Percentiles rank a stretch among this genome's conserved stretches.
phyloP scores from a whole-genome alignment of 2,113 vertebrate species.

The Larimichthys polyactis region DNA sequence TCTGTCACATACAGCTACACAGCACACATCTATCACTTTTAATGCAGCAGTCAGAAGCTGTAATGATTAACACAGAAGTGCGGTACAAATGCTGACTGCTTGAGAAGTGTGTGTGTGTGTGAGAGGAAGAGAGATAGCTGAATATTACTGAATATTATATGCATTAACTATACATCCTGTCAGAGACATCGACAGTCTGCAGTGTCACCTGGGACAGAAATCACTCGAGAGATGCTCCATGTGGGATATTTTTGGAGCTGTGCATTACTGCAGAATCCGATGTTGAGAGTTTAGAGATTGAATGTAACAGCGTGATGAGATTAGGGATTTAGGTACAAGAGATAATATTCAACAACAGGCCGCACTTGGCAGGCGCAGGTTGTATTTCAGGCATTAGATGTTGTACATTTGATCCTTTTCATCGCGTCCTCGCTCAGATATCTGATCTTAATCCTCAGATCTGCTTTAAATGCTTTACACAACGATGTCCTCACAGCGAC shows the following conservation, averaged over 20 bases:
- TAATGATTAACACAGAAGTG: conserved; percentile 40
- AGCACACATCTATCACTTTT: conserved; percentile 48
- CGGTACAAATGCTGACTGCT: conserved; percentile 27
- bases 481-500: conserved; percentile 22
- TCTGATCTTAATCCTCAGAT: conserved; percentile 46
- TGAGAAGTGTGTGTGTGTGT: conserved; percentile 19
- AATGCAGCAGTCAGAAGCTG: conserved; percentile 26
- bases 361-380: not conserved
- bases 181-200: conserved; percentile 4
- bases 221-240: not conserved
- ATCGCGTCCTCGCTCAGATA: conserved; percentile 6
- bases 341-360: conserved; percentile 26
- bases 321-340: conserved; percentile 50
- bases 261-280: conserved; percentile 35
- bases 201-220: conserved; percentile 10
- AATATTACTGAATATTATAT: conserved; percentile 35
- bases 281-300: conserved; percentile 24
- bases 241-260: conserved; percentile 28
- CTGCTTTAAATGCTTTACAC: conserved; percentile 33
- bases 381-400: conserved; percentile 45
- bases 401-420: conserved; percentile 43
- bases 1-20: conserved; percentile 19
- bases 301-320: conserved; percentile 45
- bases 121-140: not conserved
- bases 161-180: conserved; percentile 15